Base-by-base conservation (phyloP, 2,888 invertebrate genomes). In the Lochmaea crataegi region DNA sequence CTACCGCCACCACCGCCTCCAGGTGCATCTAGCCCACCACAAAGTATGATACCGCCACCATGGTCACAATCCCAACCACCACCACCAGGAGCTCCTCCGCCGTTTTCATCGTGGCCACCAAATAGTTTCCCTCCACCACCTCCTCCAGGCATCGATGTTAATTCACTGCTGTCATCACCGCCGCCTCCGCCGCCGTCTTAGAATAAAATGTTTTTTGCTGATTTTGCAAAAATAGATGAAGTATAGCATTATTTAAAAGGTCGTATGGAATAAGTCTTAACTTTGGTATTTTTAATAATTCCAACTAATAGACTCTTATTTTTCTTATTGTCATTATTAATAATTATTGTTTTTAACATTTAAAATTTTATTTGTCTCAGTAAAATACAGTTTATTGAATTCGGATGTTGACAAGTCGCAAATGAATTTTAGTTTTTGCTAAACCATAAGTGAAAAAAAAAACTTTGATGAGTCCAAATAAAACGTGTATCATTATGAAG, bases 171-270 rank as follows among this genome's bases (percentile, higher is more conserved):
- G 63, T 89, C 91, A 63, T 92, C 92, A 41, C 93, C 93, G 3
- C 93, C 93, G 6, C 93, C 93, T 14, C 93, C 93, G 3, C 93
- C 93, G 0, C 81, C 84, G 14, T 68, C 74, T 68, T 75, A 70
- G 65, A 57, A 10, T 42, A 26, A 42, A 9, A n/a, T 16, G 16
- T 48, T 45, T 11, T 11, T 45, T 45, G 12, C 42, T 12, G 10
- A 45, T 45, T 45, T 12, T 0, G 14, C 45, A 45, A 45, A 45
- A 45, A 45, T 45, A 45, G 32, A 11, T 45, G 45, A 45, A 45
- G 14, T 12, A 45, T 45, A 45, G 45, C 45, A 45, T 45, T 45
- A 26, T 68, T 32, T 56, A 22, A 22, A 22, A 56, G 11, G 18
- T 56, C 56, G 4, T 22, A 16, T 18, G 56, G 51, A 51, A n/a